These are phyloP conservation scores for Irena cyanogastra DNA, from an alignment of 2,113 vertebrate genomes.

Conservation along the genomic window DNA sequence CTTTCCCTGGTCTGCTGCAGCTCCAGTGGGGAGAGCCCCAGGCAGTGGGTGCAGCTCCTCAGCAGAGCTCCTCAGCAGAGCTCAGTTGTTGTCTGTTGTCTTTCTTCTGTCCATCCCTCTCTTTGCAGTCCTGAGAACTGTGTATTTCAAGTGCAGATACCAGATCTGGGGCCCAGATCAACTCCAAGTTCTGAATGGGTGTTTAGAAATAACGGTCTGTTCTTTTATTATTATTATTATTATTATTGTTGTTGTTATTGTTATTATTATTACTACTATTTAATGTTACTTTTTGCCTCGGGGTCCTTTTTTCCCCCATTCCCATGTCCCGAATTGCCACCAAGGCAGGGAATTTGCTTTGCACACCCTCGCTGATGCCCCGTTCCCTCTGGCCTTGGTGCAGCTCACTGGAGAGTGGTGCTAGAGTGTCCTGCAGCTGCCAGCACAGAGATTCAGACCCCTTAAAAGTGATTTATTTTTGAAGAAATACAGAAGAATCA, in stretches of 20 bases:
- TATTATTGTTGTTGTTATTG: neutral
- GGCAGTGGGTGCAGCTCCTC: neutral
- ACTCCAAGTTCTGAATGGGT: constrained; percentile 42
- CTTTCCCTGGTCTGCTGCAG: neutral
- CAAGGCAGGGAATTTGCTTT: constrained; percentile 26
- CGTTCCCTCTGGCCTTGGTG: neutral
- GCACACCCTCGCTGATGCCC: constrained; percentile 20
- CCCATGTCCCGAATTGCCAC: neutral
- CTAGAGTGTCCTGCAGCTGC: neutral
- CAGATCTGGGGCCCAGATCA: constrained; percentile 23
- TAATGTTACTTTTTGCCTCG: constrained; percentile 50
- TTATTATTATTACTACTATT: constrained; percentile 54
- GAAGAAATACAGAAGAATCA: neutral
- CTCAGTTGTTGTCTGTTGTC: neutral
- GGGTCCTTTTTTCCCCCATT: constrained; percentile 9
- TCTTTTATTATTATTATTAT: neutral
- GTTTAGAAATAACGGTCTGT: constrained; percentile 23
- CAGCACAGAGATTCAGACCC: constrained; percentile 23
- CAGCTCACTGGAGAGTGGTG: neutral
- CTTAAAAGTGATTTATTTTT: neutral
- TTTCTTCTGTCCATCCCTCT: neutral
- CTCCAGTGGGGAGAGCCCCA: neutral
- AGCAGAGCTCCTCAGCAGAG: neutral
- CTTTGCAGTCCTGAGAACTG: neutral
- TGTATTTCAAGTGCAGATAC: neutral